Evolutionary conservation across 2,888 invertebrate species (phyloP), one percentile per base, ranked within the genome.

Genomic region (Drosophila neutralis): DNA sequence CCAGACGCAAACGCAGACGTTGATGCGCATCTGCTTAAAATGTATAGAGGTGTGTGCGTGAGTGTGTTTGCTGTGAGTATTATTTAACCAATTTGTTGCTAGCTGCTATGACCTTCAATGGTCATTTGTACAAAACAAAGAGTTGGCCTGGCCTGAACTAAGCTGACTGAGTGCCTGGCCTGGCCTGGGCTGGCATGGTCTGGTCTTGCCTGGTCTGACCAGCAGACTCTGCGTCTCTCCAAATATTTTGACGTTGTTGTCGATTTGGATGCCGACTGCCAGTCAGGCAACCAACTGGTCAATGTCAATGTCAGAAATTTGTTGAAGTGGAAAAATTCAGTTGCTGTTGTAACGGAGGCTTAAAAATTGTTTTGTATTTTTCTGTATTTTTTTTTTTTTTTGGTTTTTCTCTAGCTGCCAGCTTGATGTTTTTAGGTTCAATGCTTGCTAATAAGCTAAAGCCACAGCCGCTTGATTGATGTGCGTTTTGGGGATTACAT

Each of bases 281-380:
- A 61, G 62, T n/a, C 60, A 60, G 51, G 56, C 31, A 56, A 49
- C 49, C 49, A 35, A 71, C 76, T 87, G 91, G 82, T 91, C 90
- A 90, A 91, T 91, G 90, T 90, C 90, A 90, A 90, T 90, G 90
- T 90, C 90, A 91, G 82, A 88, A 85, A 80, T 82, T 75, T 78
- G 73, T 78, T 88, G 77, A 84, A 87, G 89, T 87, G 89, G 84
- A 87, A 87, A 87, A 82, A 69, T 73, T 73, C 72, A 71, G 78
- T 74, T 76, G 68, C 70, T 76, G 69, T 66, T 78, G 73, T 76
- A 82, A 73, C 71, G 51, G 73, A 63, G 69, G 72, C 74, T 75
- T 63, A 53, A 57, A 70, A 69, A 45, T 15, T 45, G 45, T 45
- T 45, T 45, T 53, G 38, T 38, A n/a, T 56, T 13, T 29, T 38